Evolutionary conservation across 2,113 vertebrate genomes (phyloP).

Genomic region (Neolamprologus ventralis): DNA sequence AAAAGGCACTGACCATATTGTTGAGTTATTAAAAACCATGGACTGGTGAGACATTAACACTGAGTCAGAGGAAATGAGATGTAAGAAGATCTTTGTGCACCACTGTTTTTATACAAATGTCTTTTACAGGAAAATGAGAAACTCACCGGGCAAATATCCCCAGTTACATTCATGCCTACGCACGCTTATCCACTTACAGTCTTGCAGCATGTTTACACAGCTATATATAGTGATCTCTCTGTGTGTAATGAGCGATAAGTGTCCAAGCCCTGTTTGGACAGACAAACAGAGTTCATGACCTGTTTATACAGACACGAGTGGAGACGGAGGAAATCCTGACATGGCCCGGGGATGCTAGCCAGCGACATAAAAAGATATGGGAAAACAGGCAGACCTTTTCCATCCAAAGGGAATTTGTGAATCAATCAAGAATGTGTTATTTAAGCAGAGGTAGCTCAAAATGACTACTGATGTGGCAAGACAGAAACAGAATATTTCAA

Average conservation of each 20-base stretch:
- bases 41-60: constrained; percentile 26
- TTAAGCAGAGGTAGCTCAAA: neutral
- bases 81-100: neutral
- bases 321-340: constrained; percentile 61
- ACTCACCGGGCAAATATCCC: constrained; percentile 4
- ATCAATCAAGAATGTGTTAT: neutral
- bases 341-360: constrained; percentile 2
- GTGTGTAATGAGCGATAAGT: constrained; percentile 37
- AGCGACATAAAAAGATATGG: neutral
- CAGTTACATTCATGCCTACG: constrained; percentile 9
- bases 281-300: constrained; percentile 7
- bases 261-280: constrained; percentile 24
- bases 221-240: constrained; percentile 43
- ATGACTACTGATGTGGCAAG: neutral
- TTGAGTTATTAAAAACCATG: neutral
- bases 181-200: constrained; percentile 25
- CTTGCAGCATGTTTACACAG: constrained; percentile 46
- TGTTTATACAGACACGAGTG: constrained; percentile 32
- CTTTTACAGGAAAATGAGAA: constrained; percentile 35
- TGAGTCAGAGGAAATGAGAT: constrained; percentile 23
- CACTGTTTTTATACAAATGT: neutral
- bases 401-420: neutral
- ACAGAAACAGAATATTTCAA: neutral
- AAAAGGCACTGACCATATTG: neutral
- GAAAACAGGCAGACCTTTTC: neutral